phyloP scores from a whole-genome alignment of 1,140 invertebrate species.

The Cotesia typhae region DNA sequence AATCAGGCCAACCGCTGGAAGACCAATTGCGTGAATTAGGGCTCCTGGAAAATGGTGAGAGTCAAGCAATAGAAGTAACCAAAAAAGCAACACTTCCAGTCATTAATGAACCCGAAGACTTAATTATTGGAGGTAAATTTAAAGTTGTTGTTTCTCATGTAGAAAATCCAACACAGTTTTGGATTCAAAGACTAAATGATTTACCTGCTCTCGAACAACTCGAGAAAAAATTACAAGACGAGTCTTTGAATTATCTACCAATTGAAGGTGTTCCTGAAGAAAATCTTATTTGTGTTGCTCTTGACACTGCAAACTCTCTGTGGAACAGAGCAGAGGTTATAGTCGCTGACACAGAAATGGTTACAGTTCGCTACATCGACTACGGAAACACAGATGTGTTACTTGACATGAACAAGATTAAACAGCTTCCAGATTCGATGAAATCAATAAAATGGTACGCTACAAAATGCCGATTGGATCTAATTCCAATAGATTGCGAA shows the following conservation, averaged over 20 bases:
- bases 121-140: conserved; percentile 46
- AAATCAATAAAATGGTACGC: conserved; percentile 68
- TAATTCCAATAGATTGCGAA: conserved; percentile 69
- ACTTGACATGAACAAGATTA: conserved; percentile 70
- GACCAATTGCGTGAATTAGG: conserved; percentile 43
- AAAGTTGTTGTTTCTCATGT: conserved; percentile 48
- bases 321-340: conserved; percentile 87
- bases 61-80: conserved; percentile 27
- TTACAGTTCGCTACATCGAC: conserved; percentile 82
- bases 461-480: conserved; percentile 72
- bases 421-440: conserved; percentile 68
- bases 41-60: conserved; percentile 15
- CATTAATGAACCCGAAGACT: conserved; percentile 32
- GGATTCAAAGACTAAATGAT: conserved; percentile 50
- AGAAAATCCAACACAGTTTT: conserved; percentile 57
- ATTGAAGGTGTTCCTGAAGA: conserved; percentile 68
- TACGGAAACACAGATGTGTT: conserved; percentile 80
- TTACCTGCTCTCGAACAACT: conserved; percentile 42
- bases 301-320: conserved; percentile 75
- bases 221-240: conserved; percentile 69
- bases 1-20: conserved; percentile 52
- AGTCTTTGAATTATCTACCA: conserved; percentile 61
- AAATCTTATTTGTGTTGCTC: conserved; percentile 75
- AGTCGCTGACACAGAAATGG: conserved; percentile 74
- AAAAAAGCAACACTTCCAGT: conserved; percentile 11